Evolutionary conservation across 2,113 vertebrate species (phyloP).

Genomic region (Solea solea): DNA sequence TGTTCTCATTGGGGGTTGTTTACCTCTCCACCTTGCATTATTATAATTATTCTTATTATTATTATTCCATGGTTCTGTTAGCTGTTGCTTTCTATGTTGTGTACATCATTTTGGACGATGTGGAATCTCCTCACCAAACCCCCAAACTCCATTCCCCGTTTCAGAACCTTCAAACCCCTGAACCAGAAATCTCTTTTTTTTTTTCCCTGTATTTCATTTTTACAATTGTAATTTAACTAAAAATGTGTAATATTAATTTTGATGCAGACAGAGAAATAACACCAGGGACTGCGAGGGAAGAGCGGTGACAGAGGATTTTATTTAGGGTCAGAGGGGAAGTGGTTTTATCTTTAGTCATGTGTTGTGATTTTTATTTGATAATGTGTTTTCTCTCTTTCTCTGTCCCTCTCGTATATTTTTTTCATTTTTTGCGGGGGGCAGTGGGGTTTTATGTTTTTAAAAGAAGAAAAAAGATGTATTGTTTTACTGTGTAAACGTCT

Average conservation of each 20-base stretch:
- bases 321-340: conserved; percentile 45
- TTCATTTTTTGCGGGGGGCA: conserved; percentile 11
- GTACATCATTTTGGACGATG: conserved; percentile 56
- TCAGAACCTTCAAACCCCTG: conserved; percentile 38
- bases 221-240: conserved; percentile 78
- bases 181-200: conserved; percentile 32
- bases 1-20: conserved; percentile 68
- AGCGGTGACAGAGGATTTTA: conserved; percentile 40
- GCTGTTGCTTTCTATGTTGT: conserved; percentile 68
- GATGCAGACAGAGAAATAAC: conserved; percentile 66
- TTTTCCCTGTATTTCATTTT: conserved; percentile 60
- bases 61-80: conserved; percentile 66
- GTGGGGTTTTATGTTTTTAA: conserved; percentile 73
- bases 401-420: conserved; percentile 74
- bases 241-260: conserved; percentile 74
- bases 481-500: conserved; percentile 79
- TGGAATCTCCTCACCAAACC: conserved; percentile 11
- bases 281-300: conserved; percentile 42
- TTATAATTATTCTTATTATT: conserved; percentile 70
- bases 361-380: conserved; percentile 82
- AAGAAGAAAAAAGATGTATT: conserved; percentile 73
- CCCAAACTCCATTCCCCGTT: conserved; percentile 46
- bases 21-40: conserved; percentile 64
- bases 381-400: conserved; percentile 55
- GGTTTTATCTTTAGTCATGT: conserved; percentile 68